Base-by-base conservation (phyloP, 1,140 invertebrate genomes). In the Lordiphosa stackelbergi region DNA sequence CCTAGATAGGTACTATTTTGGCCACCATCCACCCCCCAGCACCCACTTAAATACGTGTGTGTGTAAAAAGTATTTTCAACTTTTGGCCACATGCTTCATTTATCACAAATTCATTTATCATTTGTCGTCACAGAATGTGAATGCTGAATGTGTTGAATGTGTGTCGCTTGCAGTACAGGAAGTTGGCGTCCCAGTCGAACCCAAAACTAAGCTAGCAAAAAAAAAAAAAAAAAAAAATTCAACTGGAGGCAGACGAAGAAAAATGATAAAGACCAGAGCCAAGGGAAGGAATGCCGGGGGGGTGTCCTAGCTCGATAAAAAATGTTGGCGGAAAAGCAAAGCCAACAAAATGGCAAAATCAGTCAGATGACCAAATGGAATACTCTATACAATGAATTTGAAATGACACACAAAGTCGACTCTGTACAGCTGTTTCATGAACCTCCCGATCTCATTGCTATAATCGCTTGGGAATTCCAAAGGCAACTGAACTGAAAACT, bases 71-170 rank as follows among this genome's bases (percentile, higher is more conserved):
- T 83, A 83, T 83, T 83, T 83, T 75, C 72, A 83, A 83, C 77
- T 83, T 83, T 83, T 83, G 68, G 77, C 77, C 78, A 83, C 73
- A 84, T 84, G 78, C 79, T 83, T 84, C 78, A 83, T 83, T 83
- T 83, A 83, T 57, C 54, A 55, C 54, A 70, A 69, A 69, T 70
- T 70, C 68, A 64, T 56, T 70, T 56, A 55, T 68, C 64, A 73
- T 57, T 53, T 73, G 59, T 53, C 64, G 46, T 12, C 42, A 31
- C 48, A 58, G 58, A 53, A 53, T 53, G 63, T 48, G 51, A 53
- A 59, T 58, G 43, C 11, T 28, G 28, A 45, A 45, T 45, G 12
- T 31, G 42, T 40, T 53, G 51, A 65, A 65, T 65, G 63, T 65
- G 42, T 64, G 62, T 65, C 62, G 51, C 31, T 64, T 45, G 62